These are phyloP conservation scores for Pseudomugil tenellus DNA, from an alignment of 2,797 vertebrate genomes.

Conservation along the genomic window DNA sequence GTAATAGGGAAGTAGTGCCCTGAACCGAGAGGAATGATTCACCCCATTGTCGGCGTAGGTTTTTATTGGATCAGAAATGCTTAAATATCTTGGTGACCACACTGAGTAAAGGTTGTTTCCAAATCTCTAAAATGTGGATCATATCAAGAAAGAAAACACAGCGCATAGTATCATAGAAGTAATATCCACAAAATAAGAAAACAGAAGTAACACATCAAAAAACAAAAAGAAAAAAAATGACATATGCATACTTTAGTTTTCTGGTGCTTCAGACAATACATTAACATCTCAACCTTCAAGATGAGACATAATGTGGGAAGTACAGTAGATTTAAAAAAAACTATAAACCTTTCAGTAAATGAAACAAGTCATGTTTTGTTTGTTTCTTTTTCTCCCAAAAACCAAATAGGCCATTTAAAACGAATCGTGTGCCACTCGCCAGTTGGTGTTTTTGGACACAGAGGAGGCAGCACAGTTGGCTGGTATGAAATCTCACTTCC, in stretches of 20 bases:
- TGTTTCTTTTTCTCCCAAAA: background rate
- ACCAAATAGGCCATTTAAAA: background rate
- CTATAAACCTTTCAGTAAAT: constrained; percentile 2
- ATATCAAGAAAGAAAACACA: background rate
- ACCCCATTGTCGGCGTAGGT: constrained; percentile 54
- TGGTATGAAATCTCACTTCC: constrained; percentile 80
- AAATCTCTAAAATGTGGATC: constrained; percentile 16
- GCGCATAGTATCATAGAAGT: background rate
- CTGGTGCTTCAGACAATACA: constrained; percentile 33
- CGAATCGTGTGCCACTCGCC: constrained; percentile 51
- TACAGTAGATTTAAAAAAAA: background rate
- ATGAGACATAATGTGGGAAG: background rate
- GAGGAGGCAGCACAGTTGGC: constrained; percentile 74
- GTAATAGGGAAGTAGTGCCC: constrained; percentile 65
- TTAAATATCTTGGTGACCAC: constrained; percentile 62
- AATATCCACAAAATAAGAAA: constrained; percentile 1
- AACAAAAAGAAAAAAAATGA: background rate
- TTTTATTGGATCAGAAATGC: constrained; percentile 62
- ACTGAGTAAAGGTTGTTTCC: constrained; percentile 31
- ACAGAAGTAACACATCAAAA: constrained; percentile 4
- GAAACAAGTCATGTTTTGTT: background rate
- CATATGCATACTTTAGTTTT: constrained; percentile 20
- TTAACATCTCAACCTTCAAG: constrained; percentile 11
- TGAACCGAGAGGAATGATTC: constrained; percentile 66
- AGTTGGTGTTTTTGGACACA: constrained; percentile 72